These are phyloP conservation scores for Myioborus miniatus DNA, from an alignment of 2,797 vertebrate genomes.

Conservation along the genomic window DNA sequence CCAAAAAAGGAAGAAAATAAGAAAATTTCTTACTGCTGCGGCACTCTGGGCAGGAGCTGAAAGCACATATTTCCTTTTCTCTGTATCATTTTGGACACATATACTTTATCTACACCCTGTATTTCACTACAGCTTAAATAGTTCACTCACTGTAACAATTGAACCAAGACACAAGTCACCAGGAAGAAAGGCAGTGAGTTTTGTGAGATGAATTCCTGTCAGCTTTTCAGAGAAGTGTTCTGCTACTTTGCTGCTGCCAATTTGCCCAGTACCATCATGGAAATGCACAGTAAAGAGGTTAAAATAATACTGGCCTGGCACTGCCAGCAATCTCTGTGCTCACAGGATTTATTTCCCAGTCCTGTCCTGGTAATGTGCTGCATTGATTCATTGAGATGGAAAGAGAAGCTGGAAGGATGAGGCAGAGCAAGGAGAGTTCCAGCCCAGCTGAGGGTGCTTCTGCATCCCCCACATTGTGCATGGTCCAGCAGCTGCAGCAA, in stretches of 20 bases:
- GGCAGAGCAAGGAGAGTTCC: not conserved
- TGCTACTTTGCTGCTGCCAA: not conserved
- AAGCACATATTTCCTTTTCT: not conserved
- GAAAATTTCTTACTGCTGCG: not conserved
- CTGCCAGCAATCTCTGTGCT: not conserved
- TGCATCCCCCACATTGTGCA: accelerated
- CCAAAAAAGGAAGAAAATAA: not conserved
- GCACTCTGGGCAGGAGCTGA: not conserved
- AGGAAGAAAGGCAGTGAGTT: not conserved
- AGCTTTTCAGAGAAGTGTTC: not conserved
- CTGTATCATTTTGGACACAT: not conserved
- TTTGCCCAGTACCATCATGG: not conserved
- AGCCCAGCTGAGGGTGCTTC: not conserved
- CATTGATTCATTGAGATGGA: not conserved
- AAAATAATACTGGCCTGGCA: not conserved
- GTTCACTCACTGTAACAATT: not conserved
- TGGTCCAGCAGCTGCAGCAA: not conserved
- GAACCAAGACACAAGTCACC: not conserved
- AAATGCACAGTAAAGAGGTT: not conserved
- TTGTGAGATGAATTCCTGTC: not conserved
- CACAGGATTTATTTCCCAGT: not conserved
- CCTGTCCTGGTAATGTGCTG: not conserved
- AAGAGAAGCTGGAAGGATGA: not conserved
- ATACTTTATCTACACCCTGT: not conserved
- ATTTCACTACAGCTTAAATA: not conserved